phyloP scores from a whole-genome alignment of 2,797 vertebrate genomes.

The Linurgus olivaceus region DNA sequence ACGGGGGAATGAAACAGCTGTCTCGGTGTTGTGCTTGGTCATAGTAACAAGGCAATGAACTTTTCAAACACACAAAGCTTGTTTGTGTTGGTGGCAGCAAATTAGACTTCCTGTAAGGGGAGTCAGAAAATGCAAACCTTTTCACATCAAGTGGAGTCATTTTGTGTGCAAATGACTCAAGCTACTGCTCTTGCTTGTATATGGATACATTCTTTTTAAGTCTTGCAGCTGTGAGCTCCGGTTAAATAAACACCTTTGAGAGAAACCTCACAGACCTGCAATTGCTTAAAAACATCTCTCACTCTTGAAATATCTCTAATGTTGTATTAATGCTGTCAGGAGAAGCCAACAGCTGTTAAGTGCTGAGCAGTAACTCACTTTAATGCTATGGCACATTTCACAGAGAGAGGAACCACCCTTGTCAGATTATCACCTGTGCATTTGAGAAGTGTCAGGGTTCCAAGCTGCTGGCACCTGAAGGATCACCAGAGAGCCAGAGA shows the following conservation, averaged over 20 bases:
- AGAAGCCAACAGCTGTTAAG: constrained; percentile 12
- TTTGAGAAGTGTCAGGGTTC: background rate
- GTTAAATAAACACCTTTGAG: constrained; percentile 8
- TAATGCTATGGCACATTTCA: background rate
- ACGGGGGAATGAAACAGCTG: background rate
- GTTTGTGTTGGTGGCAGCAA: background rate
- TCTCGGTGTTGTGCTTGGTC: background rate
- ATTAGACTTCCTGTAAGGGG: constrained; percentile 22
- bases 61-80: constrained; percentile 12
- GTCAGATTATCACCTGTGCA: background rate
- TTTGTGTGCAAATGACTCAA: background rate
- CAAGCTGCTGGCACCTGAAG: background rate
- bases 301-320: background rate
- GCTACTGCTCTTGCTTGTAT: background rate
- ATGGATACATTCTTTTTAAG: background rate
- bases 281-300: constrained; percentile 16
- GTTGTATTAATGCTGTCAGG: background rate
- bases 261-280: background rate
- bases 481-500: background rate
- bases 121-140: background rate
- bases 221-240: background rate
- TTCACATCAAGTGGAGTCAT: background rate
- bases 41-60: background rate
- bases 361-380: background rate
- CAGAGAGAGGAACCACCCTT: background rate